phyloP scores from a whole-genome alignment of 2,113 vertebrate species.

The Xiphophorus couchianus region DNA sequence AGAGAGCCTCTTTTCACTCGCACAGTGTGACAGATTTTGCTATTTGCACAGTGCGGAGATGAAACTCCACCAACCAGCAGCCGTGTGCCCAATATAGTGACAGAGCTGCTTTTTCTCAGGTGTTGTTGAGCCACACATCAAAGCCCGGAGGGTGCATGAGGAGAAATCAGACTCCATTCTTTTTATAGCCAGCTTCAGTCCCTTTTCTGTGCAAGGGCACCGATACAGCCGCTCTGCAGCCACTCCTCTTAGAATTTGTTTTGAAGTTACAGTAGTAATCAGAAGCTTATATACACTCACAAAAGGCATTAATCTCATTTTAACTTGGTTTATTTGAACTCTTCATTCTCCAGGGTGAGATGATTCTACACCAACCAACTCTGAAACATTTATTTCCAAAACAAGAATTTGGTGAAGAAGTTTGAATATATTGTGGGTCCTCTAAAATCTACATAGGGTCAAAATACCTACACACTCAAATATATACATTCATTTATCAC shows the following conservation, averaged over 20 bases:
- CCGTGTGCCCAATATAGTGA: slow-evolving; percentile 39
- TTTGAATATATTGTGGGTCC: not conserved
- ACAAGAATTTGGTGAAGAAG: not conserved
- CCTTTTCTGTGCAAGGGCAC: slow-evolving; percentile 47
- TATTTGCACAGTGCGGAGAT: slow-evolving; percentile 53
- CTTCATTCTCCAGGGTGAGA: too few relatives aligned
- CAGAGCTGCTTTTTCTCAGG: slow-evolving; percentile 51
- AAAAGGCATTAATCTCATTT: not conserved
- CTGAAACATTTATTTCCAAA: not conserved
- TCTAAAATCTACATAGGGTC: too few relatives aligned
- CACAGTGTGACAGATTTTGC: slow-evolving; percentile 48
- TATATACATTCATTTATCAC: not conserved
- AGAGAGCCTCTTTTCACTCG: slow-evolving; percentile 29
- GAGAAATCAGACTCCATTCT: slow-evolving; percentile 69
- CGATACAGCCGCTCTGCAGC: slow-evolving; percentile 27
- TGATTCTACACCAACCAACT: not conserved
- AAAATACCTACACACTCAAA: too few relatives aligned
- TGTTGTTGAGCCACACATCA: slow-evolving; percentile 63
- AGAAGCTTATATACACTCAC: not conserved
- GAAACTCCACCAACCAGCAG: slow-evolving; percentile 42
- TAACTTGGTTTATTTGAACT: too few relatives aligned
- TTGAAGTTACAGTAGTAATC: not conserved
- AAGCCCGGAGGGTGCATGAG: slow-evolving; percentile 53
- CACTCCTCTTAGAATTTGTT: slow-evolving; percentile 38
- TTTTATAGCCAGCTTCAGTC: slow-evolving; percentile 71